Conservation (phyloP, 2,113 vertebrate genomes). For the Chaetorhynchus papuensis region DNA sequence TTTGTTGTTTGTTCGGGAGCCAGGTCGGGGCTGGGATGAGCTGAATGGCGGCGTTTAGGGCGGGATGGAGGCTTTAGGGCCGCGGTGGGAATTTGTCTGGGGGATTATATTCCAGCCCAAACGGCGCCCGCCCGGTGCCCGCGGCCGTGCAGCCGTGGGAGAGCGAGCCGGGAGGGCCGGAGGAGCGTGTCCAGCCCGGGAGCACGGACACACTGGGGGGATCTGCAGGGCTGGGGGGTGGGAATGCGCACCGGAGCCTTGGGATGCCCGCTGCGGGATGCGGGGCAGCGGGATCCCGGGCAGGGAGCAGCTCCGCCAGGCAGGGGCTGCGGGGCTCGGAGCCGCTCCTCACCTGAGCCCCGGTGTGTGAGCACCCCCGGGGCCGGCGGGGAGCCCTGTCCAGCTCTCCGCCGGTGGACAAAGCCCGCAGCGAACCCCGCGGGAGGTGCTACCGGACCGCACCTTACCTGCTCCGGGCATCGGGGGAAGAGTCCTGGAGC, state of each 20-base stretch:
- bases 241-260: rapidly evolving
- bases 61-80: neutral
- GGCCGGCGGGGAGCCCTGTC: no score
- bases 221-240: neutral
- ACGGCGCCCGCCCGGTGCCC: neutral
- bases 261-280: neutral
- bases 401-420: neutral
- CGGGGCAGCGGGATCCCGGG: neutral
- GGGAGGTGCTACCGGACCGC: neutral
- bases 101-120: neutral
- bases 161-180: neutral
- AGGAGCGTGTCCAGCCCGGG: neutral
- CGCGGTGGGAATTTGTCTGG: neutral
- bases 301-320: neutral
- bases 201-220: rapidly evolving
- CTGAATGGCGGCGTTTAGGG: neutral
- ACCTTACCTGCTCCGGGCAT: neutral
- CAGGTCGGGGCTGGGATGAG: neutral
- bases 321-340: neutral
- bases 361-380: neutral
- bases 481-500: neutral
- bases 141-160: neutral
- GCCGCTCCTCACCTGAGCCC: neutral
- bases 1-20: neutral
- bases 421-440: rapidly evolving